Percentiles rank a stretch among this genome's conserved stretches.
Conservation (phyloP, 2,888 invertebrate species). For the Chrysolina haemoptera region DNA sequence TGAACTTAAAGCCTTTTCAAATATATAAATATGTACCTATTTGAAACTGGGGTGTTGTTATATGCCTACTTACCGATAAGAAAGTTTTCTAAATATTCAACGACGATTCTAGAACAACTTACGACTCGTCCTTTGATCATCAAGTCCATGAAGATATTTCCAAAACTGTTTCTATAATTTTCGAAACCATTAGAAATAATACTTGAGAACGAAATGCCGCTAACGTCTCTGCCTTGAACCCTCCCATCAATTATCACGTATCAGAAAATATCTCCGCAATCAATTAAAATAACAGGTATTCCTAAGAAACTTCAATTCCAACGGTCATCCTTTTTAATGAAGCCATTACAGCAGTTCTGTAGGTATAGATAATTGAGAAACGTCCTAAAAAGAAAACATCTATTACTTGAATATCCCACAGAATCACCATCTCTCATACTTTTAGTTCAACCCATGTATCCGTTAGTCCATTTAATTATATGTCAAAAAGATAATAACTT, state of each 20-base stretch:
- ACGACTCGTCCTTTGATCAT: too few relatives aligned
- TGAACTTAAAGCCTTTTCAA: too few relatives aligned
- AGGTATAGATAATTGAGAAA: not conserved
- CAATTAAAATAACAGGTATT: not conserved
- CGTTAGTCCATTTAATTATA: not conserved
- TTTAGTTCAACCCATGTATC: not conserved
- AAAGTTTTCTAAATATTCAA: too few relatives aligned
- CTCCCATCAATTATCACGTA: not conserved
- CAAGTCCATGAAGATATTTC: too few relatives aligned
- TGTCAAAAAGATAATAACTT: constrained; percentile 25
- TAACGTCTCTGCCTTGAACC: not conserved
- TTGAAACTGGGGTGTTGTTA: too few relatives aligned
- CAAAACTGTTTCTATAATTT: too few relatives aligned
- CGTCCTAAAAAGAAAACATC: not conserved
- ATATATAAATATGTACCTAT: too few relatives aligned
- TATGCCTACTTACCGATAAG: too few relatives aligned
- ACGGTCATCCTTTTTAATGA: not conserved
- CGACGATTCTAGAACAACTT: too few relatives aligned
- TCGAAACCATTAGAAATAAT: too few relatives aligned
- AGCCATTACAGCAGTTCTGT: not conserved
- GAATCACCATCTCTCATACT: not conserved
- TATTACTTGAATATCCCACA: not conserved
- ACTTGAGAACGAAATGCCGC: too few relatives aligned
- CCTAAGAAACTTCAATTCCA: not conserved
- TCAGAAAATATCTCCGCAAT: not conserved